A percentile compares a stretch with the other conserved stretches of the same genome.
phyloP scores from a whole-genome alignment of 2,888 invertebrate species.

The Ochropleura leucogaster region DNA sequence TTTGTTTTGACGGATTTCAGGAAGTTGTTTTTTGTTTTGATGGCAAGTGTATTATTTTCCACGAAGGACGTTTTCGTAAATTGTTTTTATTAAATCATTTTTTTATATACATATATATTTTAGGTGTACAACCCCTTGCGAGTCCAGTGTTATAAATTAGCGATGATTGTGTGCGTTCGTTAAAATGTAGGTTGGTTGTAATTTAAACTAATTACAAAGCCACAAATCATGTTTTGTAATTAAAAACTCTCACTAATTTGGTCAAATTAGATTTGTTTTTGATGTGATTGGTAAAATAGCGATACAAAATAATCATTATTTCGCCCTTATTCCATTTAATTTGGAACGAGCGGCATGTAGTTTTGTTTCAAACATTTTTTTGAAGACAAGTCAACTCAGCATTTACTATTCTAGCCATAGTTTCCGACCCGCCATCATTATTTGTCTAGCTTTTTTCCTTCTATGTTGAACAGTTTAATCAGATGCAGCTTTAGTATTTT shows the following conservation, averaged over 20 bases:
- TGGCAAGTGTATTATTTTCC: constrained; percentile 1
- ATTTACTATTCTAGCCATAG: no score
- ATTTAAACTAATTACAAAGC: neutral
- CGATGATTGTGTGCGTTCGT: neutral
- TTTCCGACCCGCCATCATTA: neutral
- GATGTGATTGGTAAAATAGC: neutral
- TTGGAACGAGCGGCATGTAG: neutral
- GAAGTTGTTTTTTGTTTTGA: constrained; percentile 18
- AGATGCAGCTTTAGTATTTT: no score
- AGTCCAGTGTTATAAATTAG: neutral
- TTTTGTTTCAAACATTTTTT: neutral
- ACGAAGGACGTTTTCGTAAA: neutral
- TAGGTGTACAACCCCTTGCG: neutral
- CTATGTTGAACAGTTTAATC: no score
- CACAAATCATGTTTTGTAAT: neutral
- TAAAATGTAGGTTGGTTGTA: neutral
- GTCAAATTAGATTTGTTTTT: neutral
- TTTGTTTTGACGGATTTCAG: constrained; percentile 41
- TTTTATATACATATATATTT: constrained; percentile 15
- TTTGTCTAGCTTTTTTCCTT: no score
- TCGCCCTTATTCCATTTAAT: neutral
- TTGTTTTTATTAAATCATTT: neutral
- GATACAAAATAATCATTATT: neutral
- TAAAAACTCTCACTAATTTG: neutral
- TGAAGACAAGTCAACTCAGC: neutral